A percentile compares a stretch with the other conserved stretches of the same genome.
Evolutionary conservation across 2,113 vertebrate species (phyloP).

Genomic region (Ailurus styani): DNA sequence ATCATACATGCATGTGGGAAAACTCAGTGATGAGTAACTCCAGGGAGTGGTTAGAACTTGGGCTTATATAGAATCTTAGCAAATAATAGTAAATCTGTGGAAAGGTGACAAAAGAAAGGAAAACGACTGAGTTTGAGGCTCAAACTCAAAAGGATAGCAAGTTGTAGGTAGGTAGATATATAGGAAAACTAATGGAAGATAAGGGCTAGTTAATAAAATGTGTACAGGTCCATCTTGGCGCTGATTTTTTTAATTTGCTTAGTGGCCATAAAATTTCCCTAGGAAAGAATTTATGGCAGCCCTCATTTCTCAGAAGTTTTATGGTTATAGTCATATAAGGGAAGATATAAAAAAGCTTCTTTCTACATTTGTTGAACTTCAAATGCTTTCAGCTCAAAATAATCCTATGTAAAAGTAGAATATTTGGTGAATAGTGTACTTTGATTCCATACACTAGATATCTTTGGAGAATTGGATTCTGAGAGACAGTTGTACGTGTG

Average conservation of each 20-base stretch:
- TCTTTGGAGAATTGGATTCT: neutral
- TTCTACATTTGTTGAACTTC: neutral
- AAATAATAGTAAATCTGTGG: neutral
- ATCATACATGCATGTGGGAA: neutral
- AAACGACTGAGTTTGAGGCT: too few species aligned
- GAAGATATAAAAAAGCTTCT: neutral
- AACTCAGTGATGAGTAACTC: neutral
- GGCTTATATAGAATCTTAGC: neutral
- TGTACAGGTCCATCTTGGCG: neutral
- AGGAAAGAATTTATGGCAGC: neutral
- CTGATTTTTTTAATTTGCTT: neutral
- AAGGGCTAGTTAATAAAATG: neutral
- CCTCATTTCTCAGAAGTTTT: neutral
- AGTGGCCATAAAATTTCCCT: neutral
- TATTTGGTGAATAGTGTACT: neutral
- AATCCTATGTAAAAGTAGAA: neutral
- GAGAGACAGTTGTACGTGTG: neutral
- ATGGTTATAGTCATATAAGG: neutral
- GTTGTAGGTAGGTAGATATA: neutral
- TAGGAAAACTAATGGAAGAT: neutral
- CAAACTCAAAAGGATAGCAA: neutral
- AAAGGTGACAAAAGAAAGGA: neutral
- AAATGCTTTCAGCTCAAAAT: neutral
- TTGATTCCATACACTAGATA: neutral
- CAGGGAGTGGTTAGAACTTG: neutral